A percentile compares a stretch with the other conserved stretches of the same genome.
Evolutionary conservation across 1,140 invertebrate species (phyloP).

Genomic region (Leptonema lineaticorne): DNA sequence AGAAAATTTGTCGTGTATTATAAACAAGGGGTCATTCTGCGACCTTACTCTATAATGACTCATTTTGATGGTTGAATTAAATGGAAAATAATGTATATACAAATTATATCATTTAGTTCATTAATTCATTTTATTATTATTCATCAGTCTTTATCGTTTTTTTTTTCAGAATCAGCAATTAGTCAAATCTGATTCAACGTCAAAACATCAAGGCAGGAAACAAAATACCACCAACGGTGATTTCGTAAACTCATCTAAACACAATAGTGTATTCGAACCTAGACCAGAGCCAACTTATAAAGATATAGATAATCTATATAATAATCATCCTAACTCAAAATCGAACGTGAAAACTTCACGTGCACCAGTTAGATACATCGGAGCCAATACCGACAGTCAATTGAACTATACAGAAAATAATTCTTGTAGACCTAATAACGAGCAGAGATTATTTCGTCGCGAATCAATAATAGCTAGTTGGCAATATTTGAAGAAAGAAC

Average conservation of each 20-base stretch:
- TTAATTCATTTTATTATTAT: neutral
- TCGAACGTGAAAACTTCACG: neutral
- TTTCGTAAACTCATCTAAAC: neutral
- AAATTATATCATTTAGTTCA: slow-evolving; percentile 3
- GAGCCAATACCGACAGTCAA: slow-evolving; percentile 36
- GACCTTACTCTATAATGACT: neutral
- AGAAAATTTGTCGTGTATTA: no score
- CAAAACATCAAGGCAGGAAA: neutral
- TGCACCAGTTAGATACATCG: slow-evolving; percentile 26
- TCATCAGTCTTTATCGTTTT: no score
- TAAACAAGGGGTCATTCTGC: neutral
- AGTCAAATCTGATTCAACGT: neutral
- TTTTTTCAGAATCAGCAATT: slow-evolving; percentile 21
- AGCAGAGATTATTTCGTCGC: slow-evolving; percentile 30
- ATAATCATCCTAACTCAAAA: neutral
- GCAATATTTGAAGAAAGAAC: slow-evolving; percentile 38
- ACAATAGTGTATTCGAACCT: slow-evolving; percentile 35
- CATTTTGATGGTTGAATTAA: neutral
- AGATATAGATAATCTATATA: slow-evolving; percentile 29
- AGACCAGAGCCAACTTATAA: slow-evolving; percentile 32
- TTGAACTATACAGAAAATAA: slow-evolving; percentile 23
- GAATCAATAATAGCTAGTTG: slow-evolving; percentile 39
- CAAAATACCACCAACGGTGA: neutral
- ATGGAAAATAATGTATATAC: neutral
- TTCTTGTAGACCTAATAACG: neutral